Conservation (phyloP, 2,888 invertebrate genomes). For the Stenolophus ochropezus region DNA sequence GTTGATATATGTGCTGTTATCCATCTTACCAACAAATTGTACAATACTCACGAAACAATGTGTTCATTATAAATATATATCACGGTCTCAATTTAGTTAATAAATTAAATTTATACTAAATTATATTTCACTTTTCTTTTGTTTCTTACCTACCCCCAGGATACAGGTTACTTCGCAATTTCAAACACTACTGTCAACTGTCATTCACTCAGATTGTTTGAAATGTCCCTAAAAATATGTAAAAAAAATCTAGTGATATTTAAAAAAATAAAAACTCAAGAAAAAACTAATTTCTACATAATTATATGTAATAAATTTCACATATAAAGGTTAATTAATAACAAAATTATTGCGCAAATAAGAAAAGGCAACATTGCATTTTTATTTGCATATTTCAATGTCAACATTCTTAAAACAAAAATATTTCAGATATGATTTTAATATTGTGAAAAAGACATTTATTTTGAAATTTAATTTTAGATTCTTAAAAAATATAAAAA, state of each 20-base stretch:
- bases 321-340: neutral
- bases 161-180: neutral
- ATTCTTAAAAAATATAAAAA: too few relatives aligned
- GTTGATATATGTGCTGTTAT: constrained; percentile 48
- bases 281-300: too few relatives aligned
- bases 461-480: too few relatives aligned
- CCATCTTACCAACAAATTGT: constrained; percentile 48
- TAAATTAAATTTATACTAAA: constrained; percentile 37
- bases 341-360: neutral
- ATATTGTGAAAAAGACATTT: neutral
- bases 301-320: neutral
- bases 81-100: constrained; percentile 56
- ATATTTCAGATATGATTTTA: neutral
- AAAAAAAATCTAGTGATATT: too few relatives aligned
- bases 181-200: too few relatives aligned
- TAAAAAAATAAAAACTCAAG: too few relatives aligned
- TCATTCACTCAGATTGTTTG: too few relatives aligned
- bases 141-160: neutral
- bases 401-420: neutral
- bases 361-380: neutral
- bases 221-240: too few relatives aligned
- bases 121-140: neutral
- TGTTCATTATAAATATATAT: constrained; percentile 56
- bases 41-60: constrained; percentile 58
- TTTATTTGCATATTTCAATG: neutral